Evolutionary conservation across 2,888 invertebrate genomes (phyloP), one percentile per base, ranked within the genome.

Genomic region (Tinea trinotella): DNA sequence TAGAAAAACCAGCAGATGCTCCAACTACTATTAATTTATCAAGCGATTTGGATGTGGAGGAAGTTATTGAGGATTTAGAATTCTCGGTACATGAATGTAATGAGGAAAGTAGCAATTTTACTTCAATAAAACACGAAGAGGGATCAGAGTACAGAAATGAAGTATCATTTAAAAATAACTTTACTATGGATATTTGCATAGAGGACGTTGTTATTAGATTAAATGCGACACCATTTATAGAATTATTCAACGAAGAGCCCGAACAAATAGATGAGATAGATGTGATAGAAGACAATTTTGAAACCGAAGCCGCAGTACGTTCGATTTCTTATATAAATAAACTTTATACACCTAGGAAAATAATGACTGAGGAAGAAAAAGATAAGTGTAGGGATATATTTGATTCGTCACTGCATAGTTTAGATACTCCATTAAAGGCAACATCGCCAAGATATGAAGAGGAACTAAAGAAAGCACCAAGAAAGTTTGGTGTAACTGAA

Each of bases 341-440:
- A 57, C 61, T 83, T 30, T 80, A 80, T 55, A 83, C 85, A 44
- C 85, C 85, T 15, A 61, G 77, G 53, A 85, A 85, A 64, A 72
- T 80, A 56, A 59, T 64, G 12, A 53, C 15, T n/a, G 4, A 10
- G 20, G 22, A 57, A 65, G 52, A 52, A 18, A 73, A 71, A 63
- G 64, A 63, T 3, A 71, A 77, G 59, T 80, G 74, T 60, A 74
- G 70, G 55, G 76, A 83, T 58, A 75, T 85, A 63, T 85, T 85
- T 62, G 82, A 84, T 63, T 85, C 85, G 0, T 83, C 84, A 6
- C 62, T 85, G 35, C 79, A 82, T 1, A 84, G 84, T 61, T 68
- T 85, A 60, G 84, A 85, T 59, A 84, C 85, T 9, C 84, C 85
- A 3, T 59, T 84, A 22, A 84, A 84, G 62, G 50, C 59, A 3